phyloP scores from a whole-genome alignment of 2,113 vertebrate species.

The Pungitius pungitius region DNA sequence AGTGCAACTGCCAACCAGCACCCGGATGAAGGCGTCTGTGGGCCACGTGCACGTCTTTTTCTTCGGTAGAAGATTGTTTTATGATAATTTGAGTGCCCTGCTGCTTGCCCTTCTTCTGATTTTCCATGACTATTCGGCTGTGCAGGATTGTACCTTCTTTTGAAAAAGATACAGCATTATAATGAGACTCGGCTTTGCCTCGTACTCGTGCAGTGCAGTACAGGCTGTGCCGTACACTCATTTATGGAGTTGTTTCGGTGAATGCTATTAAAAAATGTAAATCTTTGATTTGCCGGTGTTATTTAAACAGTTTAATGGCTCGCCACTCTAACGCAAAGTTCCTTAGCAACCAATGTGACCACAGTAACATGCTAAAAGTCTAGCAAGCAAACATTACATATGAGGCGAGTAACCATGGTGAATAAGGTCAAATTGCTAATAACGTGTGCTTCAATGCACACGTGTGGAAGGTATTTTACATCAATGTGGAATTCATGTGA shows the following conservation, averaged over 20 bases:
- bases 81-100: background rate
- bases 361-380: constrained; percentile 18
- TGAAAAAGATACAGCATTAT: background rate
- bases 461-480: background rate
- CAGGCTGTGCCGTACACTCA: background rate
- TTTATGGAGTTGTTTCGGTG: background rate
- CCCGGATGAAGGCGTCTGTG: constrained; percentile 27
- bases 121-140: background rate
- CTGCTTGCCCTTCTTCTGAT: background rate
- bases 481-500: background rate
- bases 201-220: background rate
- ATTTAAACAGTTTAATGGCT: background rate
- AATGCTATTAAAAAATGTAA: background rate
- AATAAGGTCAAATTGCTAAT: background rate
- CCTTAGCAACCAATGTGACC: constrained; percentile 22
- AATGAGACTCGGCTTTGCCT: background rate
- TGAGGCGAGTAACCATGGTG: background rate
- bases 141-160: background rate
- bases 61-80: constrained; percentile 17
- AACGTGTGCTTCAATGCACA: background rate
- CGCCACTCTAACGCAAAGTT: constrained; percentile 4
- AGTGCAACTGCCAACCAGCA: constrained; percentile 47
- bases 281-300: background rate
- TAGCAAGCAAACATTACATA: background rate
- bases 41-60: constrained; percentile 12